Percentiles rank a stretch among this genome's conserved stretches.
These are phyloP conservation scores for Thinocorus orbignyianus DNA, from an alignment of 2,113 vertebrate genomes.

Conservation along the genomic window DNA sequence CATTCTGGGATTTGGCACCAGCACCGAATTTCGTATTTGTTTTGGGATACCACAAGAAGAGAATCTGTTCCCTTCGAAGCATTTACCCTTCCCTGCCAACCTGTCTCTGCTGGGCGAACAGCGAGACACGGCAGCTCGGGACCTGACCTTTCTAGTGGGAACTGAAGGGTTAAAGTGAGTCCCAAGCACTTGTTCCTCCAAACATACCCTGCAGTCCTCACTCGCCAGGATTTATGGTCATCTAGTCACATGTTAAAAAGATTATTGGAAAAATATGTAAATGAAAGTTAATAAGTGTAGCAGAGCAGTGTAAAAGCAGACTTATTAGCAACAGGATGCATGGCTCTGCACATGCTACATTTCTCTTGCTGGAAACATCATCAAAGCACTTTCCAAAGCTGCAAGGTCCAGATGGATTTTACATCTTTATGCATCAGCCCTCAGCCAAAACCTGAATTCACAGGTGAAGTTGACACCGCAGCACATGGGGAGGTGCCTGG, in stretches of 20 bases:
- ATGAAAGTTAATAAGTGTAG: slow-evolving; percentile 48
- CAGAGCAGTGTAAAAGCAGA: slow-evolving; percentile 40
- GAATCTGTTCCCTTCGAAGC: background rate
- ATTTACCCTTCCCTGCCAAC: background rate
- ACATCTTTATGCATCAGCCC: slow-evolving; percentile 3
- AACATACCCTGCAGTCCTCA: background rate
- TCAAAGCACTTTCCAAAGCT: slow-evolving; percentile 41
- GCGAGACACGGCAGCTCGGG: background rate
- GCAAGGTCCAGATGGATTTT: slow-evolving; percentile 16
- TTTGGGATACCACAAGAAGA: background rate
- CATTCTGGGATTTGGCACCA: background rate
- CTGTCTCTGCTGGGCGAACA: background rate
- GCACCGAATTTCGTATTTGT: background rate
- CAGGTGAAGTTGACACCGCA: slow-evolving; percentile 36
- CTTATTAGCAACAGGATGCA: slow-evolving; percentile 38
- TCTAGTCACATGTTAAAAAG: slow-evolving; percentile 30
- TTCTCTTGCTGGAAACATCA: slow-evolving; percentile 59
- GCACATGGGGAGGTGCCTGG: background rate
- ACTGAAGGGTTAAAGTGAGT: slow-evolving; percentile 18
- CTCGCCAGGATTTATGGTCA: slow-evolving; percentile 38
- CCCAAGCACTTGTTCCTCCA: slow-evolving; percentile 3
- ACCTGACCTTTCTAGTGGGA: background rate
- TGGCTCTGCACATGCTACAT: background rate
- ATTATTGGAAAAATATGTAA: slow-evolving; percentile 68
- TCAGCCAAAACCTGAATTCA: slow-evolving; percentile 27